These are phyloP conservation scores for Cyanoramphus novaezelandiae DNA, from an alignment of 2,113 vertebrate species.

Conservation along the genomic window DNA sequence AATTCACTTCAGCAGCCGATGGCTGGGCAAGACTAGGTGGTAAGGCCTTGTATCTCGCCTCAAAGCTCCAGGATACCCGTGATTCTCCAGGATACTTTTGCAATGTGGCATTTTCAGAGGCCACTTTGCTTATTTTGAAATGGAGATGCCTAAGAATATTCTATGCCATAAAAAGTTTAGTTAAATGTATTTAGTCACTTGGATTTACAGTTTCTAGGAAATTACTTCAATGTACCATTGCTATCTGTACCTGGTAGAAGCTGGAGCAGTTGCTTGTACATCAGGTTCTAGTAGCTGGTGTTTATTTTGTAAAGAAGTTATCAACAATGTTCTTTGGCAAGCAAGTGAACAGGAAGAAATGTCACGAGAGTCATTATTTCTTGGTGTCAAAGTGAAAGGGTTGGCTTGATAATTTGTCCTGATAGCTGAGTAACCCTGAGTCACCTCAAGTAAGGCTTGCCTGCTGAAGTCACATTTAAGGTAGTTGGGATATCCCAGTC, in stretches of 20 bases:
- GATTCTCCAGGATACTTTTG: background rate
- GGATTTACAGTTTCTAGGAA: background rate
- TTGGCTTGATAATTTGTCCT: conserved; percentile 39
- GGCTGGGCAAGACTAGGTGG: background rate
- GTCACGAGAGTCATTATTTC: conserved; percentile 24
- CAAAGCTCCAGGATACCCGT: background rate
- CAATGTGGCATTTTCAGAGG: background rate
- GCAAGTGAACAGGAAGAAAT: background rate
- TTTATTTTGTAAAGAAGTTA: background rate
- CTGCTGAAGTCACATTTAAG: conserved; percentile 7
- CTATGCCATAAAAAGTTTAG: background rate
- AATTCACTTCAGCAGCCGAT: background rate
- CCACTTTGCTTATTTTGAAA: background rate
- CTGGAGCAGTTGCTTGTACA: background rate
- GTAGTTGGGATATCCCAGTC: conserved; percentile 27
- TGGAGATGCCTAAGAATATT: background rate
- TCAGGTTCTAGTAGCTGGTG: background rate
- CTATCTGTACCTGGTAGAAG: background rate
- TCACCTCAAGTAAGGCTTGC: background rate
- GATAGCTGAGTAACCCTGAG: conserved; percentile 47
- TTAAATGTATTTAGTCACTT: background rate
- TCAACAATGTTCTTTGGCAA: conserved; percentile 21
- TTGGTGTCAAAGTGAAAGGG: conserved; percentile 56
- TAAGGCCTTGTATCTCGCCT: background rate
- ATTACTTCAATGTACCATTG: background rate